Evolutionary conservation across 2,797 vertebrate genomes (phyloP), one percentile per base, ranked within the genome.

Genomic region (Prionace glauca): DNA sequence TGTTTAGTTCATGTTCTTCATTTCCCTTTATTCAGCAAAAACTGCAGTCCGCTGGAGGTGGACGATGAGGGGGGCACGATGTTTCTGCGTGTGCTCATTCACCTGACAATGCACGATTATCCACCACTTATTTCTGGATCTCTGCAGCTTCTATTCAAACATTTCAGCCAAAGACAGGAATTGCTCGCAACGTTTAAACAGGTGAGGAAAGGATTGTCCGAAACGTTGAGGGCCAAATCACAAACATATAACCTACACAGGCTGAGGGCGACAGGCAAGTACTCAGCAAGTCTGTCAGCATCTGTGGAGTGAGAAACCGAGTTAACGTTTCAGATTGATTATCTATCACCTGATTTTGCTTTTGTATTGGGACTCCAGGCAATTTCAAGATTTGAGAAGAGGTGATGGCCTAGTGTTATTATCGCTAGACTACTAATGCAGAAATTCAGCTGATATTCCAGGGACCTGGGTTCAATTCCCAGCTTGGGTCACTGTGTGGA

Each of bases 111-210:
- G 99, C 99, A 99, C 0, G 98, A 99, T 96, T 99, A 99, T 24
- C 98, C 99, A 0, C 98, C 99, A 0, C 98, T 99, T 96, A 98
- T 99, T 96, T 99, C 99, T 0, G 99, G 99, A 32, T 99, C 99
- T 5, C 97, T 99, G 96, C 99, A 99, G 97, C 98, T 99, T 96
- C 99, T 99, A 96, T 99, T 99, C 97, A 99, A 99, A 96, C 99
- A 99, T 97, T 99, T 99, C 97, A 99, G 99, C 97, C 99, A 99
- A 97, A 98, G 99, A 96, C 99, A 99, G 97, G 99, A 99, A 96
- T 98, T 99, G 96, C 97, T 99, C 96, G 98, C 99, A 96, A 99
- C 99, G 96, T 99, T 99, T 96, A 99, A 99, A 97, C 99, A 99
- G 98, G 99, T 99, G 74, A 95, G 93, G 29, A 18, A 20, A n/a